These are phyloP conservation scores for Micronycteris hirsuta DNA, from an alignment of 2,113 vertebrate genomes.

Conservation along the genomic window DNA sequence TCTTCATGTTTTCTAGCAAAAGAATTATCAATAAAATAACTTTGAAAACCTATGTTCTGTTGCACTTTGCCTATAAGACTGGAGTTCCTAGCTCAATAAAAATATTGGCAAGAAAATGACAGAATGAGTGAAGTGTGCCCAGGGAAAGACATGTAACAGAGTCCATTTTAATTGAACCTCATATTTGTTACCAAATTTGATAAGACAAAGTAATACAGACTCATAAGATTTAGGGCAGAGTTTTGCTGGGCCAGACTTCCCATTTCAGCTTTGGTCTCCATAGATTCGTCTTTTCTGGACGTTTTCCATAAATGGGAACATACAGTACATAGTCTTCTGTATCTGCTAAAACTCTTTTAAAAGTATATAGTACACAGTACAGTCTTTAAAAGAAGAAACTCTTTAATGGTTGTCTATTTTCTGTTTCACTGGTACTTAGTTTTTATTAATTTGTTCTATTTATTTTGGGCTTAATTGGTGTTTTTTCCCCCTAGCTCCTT, in stretches of 20 bases:
- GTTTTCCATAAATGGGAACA: neutral
- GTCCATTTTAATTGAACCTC: neutral
- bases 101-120: neutral
- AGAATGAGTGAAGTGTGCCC: neutral
- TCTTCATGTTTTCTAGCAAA: neutral
- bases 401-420: neutral
- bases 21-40: neutral
- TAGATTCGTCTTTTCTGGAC: neutral
- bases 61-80: neutral
- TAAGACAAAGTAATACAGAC: neutral
- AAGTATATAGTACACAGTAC: neutral
- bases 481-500: no score
- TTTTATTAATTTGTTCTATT: neutral
- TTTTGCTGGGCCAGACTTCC: neutral
- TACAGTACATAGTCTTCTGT: neutral
- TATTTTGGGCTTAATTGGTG: neutral
- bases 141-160: neutral
- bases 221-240: neutral
- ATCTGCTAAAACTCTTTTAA: neutral
- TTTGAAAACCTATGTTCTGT: neutral
- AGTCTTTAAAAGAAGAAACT: neutral
- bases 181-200: neutral
- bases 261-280: neutral
- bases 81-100: neutral
- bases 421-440: neutral